Percentiles rank a stretch among this genome's conserved stretches.
Conservation (phyloP, 2,797 vertebrate genomes). For the Cuculus canorus region DNA sequence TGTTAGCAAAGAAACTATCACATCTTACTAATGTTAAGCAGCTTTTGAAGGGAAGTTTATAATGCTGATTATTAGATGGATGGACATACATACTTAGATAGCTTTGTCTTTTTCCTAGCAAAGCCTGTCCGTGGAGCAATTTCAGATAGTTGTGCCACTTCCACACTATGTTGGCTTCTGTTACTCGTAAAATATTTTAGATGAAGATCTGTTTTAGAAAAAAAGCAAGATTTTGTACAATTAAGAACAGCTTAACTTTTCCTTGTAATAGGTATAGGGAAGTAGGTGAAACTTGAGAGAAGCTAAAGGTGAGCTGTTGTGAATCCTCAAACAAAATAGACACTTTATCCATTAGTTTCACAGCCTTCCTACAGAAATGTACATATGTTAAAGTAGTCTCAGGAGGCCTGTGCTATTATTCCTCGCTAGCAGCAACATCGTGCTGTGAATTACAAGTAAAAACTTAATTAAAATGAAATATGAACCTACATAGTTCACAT, state of each 20-base stretch:
- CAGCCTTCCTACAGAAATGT: neutral
- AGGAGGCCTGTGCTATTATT: neutral
- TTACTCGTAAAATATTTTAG: neutral
- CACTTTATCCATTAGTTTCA: neutral
- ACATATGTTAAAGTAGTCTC: neutral
- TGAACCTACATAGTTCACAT: neutral
- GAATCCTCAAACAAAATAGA: neutral
- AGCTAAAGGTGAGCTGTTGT: neutral
- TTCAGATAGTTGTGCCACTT: neutral
- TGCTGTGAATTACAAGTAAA: slow-evolving; percentile 42
- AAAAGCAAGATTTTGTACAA: neutral
- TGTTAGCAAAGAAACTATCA: neutral
- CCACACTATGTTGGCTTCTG: neutral
- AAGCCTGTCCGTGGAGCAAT: neutral
- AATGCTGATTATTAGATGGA: neutral
- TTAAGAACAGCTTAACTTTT: neutral
- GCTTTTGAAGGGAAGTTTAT: neutral
- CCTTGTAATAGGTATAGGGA: neutral
- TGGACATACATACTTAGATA: neutral
- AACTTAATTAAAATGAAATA: slow-evolving; percentile 45
- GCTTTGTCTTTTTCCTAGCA: neutral
- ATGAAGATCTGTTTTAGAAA: neutral
- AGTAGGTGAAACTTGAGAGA: neutral
- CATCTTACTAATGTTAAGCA: neutral
- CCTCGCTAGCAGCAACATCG: neutral